Evolutionary conservation across 2,113 vertebrate species (phyloP).

Genomic region (Carollia perspicillata): DNA sequence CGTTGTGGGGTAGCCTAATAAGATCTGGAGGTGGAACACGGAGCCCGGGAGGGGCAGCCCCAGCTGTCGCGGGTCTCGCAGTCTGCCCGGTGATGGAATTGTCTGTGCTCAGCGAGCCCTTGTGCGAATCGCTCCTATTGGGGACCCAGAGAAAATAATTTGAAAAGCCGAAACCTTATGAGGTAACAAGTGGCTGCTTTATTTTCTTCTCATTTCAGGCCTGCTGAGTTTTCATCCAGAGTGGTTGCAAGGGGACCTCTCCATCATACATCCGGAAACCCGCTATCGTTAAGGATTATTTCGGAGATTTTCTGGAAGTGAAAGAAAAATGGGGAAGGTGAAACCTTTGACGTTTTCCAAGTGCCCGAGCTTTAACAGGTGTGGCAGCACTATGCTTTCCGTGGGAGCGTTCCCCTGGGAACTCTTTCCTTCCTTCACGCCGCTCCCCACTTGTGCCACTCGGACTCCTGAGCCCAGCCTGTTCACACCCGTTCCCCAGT

Average conservation of each 20-base stretch:
- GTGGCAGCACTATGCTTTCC: rapidly evolving
- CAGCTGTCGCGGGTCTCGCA: neutral
- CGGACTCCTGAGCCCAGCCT: neutral
- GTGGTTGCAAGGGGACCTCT: neutral
- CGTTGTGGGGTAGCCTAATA: neutral
- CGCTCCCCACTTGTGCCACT: neutral
- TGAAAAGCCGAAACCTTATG: slow-evolving; percentile 42
- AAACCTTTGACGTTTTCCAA: slow-evolving; percentile 16
- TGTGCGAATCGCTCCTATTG: neutral
- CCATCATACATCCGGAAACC: slow-evolving; percentile 33
- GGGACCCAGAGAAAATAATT: slow-evolving; percentile 32
- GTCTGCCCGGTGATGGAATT: neutral
- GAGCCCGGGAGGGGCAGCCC: neutral
- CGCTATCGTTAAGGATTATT: neutral
- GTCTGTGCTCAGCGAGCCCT: neutral
- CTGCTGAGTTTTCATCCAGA: slow-evolving; percentile 7
- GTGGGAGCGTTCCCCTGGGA: neutral
- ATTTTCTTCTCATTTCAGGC: slow-evolving; percentile 41
- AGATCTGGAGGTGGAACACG: neutral
- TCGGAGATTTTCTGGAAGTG: slow-evolving; percentile 36
- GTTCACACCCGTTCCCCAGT: rapidly evolving
- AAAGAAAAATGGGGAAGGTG: slow-evolving; percentile 46
- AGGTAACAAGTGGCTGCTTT: slow-evolving; percentile 34
- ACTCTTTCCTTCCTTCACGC: neutral
- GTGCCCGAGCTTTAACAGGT: neutral